Percentiles rank a stretch among this genome's conserved stretches.
Evolutionary conservation across 2,113 vertebrate species (phyloP).

Genomic region (Paraplagusia blochii): DNA sequence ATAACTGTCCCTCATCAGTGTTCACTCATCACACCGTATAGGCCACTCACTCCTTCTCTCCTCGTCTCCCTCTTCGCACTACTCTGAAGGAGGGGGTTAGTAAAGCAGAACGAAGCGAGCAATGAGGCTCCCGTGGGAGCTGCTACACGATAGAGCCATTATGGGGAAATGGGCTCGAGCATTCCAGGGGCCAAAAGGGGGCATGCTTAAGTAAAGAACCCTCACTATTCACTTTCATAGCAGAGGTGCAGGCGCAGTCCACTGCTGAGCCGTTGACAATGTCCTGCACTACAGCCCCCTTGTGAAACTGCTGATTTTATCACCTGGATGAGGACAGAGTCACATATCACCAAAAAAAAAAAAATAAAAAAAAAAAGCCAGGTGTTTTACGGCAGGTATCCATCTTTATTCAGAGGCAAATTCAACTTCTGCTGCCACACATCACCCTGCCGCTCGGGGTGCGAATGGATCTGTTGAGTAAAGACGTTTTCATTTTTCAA

Average conservation of each 20-base stretch:
- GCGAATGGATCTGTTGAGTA: slow-evolving; percentile 47
- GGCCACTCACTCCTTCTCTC: slow-evolving; percentile 22
- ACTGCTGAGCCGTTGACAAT: slow-evolving; percentile 16
- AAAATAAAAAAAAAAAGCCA: slow-evolving; percentile 11
- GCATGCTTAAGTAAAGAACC: slow-evolving; percentile 69
- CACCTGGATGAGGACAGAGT: slow-evolving; percentile 1
- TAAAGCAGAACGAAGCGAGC: slow-evolving; percentile 33
- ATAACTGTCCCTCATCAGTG: slow-evolving; percentile 66
- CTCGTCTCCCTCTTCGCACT: slow-evolving; percentile 28
- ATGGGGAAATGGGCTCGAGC: slow-evolving; percentile 57
- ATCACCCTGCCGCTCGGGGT: slow-evolving; percentile 32
- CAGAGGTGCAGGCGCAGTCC: slow-evolving; percentile 14
- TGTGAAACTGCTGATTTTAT: too few species aligned
- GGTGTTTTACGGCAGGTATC: slow-evolving; percentile 34
- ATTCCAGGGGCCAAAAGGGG: slow-evolving; percentile 68
- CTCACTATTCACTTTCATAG: slow-evolving; percentile 60
- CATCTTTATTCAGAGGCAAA: slow-evolving; percentile 34
- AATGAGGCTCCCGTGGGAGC: slow-evolving; percentile 55
- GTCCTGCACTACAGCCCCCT: slow-evolving; percentile 10
- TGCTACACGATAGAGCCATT: slow-evolving; percentile 63
- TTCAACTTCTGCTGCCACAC: slow-evolving; percentile 32
- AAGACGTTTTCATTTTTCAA: slow-evolving; percentile 64
- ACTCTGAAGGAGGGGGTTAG: slow-evolving; percentile 21
- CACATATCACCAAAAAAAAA: too few species aligned
- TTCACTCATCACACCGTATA: slow-evolving; percentile 41